phyloP scores from a whole-genome alignment of 2,888 invertebrate genomes.

The Phyllotreta cruciferae region DNA sequence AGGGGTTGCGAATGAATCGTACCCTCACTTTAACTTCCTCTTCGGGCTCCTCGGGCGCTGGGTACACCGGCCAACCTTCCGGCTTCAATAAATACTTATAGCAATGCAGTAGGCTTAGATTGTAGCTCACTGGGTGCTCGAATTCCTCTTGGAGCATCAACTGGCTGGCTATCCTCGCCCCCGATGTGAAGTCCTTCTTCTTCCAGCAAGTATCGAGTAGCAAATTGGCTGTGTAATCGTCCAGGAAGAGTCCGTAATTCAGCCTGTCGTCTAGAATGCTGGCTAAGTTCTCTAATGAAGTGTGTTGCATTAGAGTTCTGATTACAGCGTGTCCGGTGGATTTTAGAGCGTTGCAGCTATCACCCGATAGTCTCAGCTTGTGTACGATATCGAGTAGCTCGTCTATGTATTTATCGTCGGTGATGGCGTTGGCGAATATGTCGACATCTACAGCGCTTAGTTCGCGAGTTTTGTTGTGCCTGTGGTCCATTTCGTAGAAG shows the following conservation, averaged over 20 bases:
- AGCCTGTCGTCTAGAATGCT: constrained; percentile 79
- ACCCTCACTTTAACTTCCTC: constrained; percentile 68
- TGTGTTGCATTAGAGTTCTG: constrained; percentile 65
- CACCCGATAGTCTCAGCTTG: constrained; percentile 75
- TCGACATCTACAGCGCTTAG: constrained; percentile 84
- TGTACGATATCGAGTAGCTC: constrained; percentile 77
- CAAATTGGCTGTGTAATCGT: constrained; percentile 78
- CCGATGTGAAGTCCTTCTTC: constrained; percentile 70
- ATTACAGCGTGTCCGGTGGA: constrained; percentile 86
- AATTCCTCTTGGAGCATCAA: constrained; percentile 91
- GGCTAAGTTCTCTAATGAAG: constrained; percentile 70
- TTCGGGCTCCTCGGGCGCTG: constrained; percentile 57
- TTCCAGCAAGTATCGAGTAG: constrained; percentile 81
- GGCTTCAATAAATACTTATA: constrained; percentile 71
- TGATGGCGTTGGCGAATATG: constrained; percentile 76
- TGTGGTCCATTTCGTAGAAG: constrained; percentile 74
- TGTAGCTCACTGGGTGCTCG: constrained; percentile 71
- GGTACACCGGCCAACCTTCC: constrained; percentile 59
- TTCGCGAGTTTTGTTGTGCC: constrained; percentile 67
- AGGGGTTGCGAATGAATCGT: constrained; percentile 79
- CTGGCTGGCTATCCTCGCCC: constrained; percentile 78
- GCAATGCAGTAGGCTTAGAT: constrained; percentile 77
- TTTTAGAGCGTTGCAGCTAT: constrained; percentile 73
- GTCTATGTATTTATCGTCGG: constrained; percentile 67
- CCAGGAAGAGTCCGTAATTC: constrained; percentile 91